Conservation (phyloP, 2,113 vertebrate genomes). For the Istiophorus platypterus region DNA sequence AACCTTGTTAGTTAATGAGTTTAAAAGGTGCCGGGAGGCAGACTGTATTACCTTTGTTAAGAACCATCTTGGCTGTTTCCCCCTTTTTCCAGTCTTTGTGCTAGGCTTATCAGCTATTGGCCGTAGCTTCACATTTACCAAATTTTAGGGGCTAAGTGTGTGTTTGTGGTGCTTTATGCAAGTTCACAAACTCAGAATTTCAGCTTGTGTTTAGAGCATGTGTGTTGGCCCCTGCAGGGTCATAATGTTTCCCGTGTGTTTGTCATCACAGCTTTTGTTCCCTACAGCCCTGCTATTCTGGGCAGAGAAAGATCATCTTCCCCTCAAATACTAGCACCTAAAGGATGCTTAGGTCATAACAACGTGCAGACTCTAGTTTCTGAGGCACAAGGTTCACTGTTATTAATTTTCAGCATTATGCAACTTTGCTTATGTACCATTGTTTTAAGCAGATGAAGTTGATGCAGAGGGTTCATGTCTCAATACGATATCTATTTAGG, state of each 20-base stretch:
- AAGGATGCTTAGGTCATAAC: constrained; percentile 51
- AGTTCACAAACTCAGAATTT: background rate
- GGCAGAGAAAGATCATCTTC: constrained; percentile 63
- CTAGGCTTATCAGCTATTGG: background rate
- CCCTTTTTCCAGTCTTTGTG: background rate
- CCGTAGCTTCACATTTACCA: too few species aligned
- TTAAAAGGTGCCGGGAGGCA: background rate
- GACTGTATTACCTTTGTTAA: background rate
- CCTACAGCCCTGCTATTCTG: constrained; percentile 71
- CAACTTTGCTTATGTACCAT: background rate
- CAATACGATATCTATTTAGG: background rate
- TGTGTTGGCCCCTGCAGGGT: constrained; percentile 48
- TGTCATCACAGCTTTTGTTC: constrained; percentile 64
- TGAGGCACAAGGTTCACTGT: background rate
- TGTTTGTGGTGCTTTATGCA: background rate
- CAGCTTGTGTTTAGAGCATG: constrained; percentile 28
- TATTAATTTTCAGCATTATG: background rate
- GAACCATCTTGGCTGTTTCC: background rate
- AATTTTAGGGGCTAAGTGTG: too few species aligned
- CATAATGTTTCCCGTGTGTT: constrained; percentile 48
- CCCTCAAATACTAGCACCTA: constrained; percentile 46
- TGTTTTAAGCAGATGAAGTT: background rate
- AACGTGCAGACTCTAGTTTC: constrained; percentile 21
- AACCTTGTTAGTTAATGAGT: background rate
- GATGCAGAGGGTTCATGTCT: background rate